Evolutionary conservation across 1,140 invertebrate genomes (phyloP).

Genomic region (Meloidogyne floridensis): DNA sequence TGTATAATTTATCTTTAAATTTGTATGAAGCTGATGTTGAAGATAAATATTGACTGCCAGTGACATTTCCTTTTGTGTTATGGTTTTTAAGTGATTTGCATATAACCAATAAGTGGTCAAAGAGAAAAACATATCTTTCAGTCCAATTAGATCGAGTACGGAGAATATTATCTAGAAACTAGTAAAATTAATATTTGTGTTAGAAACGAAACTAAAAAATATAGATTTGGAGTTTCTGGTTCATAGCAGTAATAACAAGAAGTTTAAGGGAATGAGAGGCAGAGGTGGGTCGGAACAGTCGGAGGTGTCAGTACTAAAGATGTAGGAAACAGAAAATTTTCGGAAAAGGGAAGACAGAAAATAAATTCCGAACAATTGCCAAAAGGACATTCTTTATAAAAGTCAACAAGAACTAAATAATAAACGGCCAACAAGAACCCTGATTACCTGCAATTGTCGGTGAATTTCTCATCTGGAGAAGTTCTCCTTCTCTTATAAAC

Average conservation of each 20-base stretch:
- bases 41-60: slow-evolving; percentile 36
- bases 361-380: too few relatives aligned
- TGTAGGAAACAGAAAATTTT: too few relatives aligned
- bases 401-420: background rate
- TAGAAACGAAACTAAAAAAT: too few relatives aligned
- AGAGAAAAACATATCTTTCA: slow-evolving; percentile 88
- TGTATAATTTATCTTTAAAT: slow-evolving; percentile 77
- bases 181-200: too few relatives aligned
- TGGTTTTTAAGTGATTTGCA: slow-evolving; percentile 85
- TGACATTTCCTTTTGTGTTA: slow-evolving; percentile 71
- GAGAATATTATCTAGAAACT: slow-evolving; percentile 45
- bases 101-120: slow-evolving; percentile 88
- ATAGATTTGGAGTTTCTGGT: too few relatives aligned
- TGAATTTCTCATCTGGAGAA: slow-evolving; percentile 65
- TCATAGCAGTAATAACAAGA: too few relatives aligned
- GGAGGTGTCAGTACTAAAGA: too few relatives aligned
- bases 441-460: slow-evolving; percentile 24
- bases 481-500: slow-evolving; percentile 77
- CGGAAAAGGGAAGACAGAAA: too few relatives aligned
- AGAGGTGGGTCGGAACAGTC: too few relatives aligned
- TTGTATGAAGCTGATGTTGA: slow-evolving; percentile 66
- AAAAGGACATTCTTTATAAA: too few relatives aligned
- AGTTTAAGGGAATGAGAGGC: too few relatives aligned
- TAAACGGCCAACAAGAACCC: background rate
- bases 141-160: slow-evolving; percentile 73